Conservation (phyloP, 2,797 vertebrate species). For the Arctocebus calabarensis region DNA sequence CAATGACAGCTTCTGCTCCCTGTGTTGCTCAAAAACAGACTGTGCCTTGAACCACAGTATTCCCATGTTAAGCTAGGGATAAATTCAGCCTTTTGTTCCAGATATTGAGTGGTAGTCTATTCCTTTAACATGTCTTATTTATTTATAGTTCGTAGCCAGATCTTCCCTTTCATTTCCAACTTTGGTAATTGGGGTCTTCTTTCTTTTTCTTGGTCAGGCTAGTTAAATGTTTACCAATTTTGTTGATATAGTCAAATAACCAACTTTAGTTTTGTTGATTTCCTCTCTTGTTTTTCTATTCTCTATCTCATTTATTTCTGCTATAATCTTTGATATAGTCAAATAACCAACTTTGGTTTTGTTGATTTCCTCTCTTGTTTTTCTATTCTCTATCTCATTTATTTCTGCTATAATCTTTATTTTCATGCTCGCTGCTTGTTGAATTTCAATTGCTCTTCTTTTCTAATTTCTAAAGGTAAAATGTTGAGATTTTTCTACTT, state of each 20-base stretch:
- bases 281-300: background rate
- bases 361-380: too few relatives aligned
- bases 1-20: background rate
- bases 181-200: background rate
- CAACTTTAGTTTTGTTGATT: background rate
- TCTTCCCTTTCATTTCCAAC: background rate
- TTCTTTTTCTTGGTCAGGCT: background rate
- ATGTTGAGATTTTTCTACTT: background rate
- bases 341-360: too few relatives aligned
- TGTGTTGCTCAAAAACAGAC: background rate
- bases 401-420: too few relatives aligned
- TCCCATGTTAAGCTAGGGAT: background rate
- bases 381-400: too few relatives aligned
- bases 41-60: background rate
- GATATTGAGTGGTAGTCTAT: background rate
- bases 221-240: background rate
- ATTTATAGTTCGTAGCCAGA: background rate
- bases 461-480: constrained; percentile 6
- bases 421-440: background rate
- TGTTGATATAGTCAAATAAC: background rate
- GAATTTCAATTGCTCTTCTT: background rate
- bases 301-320: background rate
- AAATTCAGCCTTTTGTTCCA: background rate
- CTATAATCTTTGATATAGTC: too few relatives aligned
- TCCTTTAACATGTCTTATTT: background rate